A percentile compares a stretch with the other conserved stretches of the same genome.
Conservation (phyloP, 2,888 invertebrate genomes). For the Stenurella melanura region DNA sequence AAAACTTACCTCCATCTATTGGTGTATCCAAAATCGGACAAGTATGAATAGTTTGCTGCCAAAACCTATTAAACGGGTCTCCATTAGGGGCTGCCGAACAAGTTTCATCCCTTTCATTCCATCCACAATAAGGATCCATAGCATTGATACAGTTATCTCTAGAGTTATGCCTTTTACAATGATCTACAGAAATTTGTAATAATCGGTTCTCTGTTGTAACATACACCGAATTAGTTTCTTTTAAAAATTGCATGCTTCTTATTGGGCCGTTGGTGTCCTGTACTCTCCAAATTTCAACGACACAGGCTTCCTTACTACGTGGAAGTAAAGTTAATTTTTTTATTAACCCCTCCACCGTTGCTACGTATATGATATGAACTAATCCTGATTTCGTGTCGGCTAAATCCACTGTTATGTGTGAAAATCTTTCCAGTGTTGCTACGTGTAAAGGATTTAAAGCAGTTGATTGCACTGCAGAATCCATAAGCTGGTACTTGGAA, state of each 20-base stretch:
- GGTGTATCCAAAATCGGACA: conserved; percentile 83
- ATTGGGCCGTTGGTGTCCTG: conserved; percentile 77
- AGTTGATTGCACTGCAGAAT: conserved; percentile 87
- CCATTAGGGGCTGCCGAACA: conserved; percentile 84
- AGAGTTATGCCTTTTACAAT: conserved; percentile 84
- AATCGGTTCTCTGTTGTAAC: conserved; percentile 82
- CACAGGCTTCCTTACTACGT: conserved; percentile 82
- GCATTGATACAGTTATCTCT: conserved; percentile 85
- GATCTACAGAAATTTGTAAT: conserved; percentile 84
- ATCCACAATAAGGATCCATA: conserved; percentile 96
- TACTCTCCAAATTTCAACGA: conserved; percentile 90
- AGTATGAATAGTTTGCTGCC: conserved; percentile 82
- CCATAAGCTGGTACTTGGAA: conserved; percentile 90
- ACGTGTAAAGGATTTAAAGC: conserved; percentile 82
- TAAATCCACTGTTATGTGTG: conserved; percentile 88
- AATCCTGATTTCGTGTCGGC: conserved; percentile 81
- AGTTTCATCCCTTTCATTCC: conserved; percentile 85
- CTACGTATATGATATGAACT: conserved; percentile 87
- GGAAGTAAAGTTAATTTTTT: conserved; percentile 88
- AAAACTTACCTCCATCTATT: conserved; percentile 70
- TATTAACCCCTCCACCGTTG: conserved; percentile 84
- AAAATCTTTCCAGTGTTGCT: conserved; percentile 82
- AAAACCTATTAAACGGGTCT: conserved; percentile 79
- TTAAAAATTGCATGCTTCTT: conserved; percentile 84
- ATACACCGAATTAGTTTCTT: conserved; percentile 88